Percentiles rank a stretch among this genome's conserved stretches.
Conservation (phyloP, 2,888 invertebrate species). For the Stratiomys singularior region DNA sequence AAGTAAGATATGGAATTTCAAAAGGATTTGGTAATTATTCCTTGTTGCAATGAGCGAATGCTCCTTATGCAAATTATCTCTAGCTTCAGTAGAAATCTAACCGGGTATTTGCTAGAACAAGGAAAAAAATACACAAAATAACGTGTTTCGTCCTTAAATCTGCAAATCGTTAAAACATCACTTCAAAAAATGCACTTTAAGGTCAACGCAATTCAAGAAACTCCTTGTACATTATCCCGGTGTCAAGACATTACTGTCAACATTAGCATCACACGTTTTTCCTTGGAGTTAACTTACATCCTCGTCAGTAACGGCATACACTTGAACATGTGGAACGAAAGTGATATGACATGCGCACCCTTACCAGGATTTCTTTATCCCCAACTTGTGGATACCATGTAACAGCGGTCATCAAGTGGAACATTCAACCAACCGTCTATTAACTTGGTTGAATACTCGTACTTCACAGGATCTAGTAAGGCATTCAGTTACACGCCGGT, state of each 20-base stretch:
- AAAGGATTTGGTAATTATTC: too few species aligned
- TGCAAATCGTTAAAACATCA: too few species aligned
- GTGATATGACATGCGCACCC: slow-evolving; percentile 14
- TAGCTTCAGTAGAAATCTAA: too few species aligned
- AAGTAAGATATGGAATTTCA: too few species aligned
- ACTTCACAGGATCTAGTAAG: slow-evolving; percentile 38
- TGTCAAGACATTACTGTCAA: slow-evolving; percentile 17
- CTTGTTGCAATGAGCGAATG: too few species aligned
- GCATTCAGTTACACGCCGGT: slow-evolving; percentile 51
- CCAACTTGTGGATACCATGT: slow-evolving; percentile 34
- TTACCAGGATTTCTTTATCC: background rate
- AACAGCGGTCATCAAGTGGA: slow-evolving; percentile 14
- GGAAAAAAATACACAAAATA: too few species aligned
- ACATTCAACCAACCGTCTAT: background rate
- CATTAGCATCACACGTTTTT: background rate
- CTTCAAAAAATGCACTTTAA: too few species aligned
- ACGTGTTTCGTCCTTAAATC: too few species aligned
- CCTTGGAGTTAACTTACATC: background rate
- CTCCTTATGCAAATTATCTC: too few species aligned
- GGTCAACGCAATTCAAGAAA: too few species aligned
- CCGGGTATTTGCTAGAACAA: too few species aligned
- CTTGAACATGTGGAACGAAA: background rate
- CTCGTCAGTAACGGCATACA: slow-evolving; percentile 20
- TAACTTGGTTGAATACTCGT: slow-evolving; percentile 35
- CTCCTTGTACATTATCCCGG: too few species aligned